These are phyloP conservation scores for Forbesichthys agassizii DNA, from an alignment of 2,113 vertebrate species.

Conservation along the genomic window DNA sequence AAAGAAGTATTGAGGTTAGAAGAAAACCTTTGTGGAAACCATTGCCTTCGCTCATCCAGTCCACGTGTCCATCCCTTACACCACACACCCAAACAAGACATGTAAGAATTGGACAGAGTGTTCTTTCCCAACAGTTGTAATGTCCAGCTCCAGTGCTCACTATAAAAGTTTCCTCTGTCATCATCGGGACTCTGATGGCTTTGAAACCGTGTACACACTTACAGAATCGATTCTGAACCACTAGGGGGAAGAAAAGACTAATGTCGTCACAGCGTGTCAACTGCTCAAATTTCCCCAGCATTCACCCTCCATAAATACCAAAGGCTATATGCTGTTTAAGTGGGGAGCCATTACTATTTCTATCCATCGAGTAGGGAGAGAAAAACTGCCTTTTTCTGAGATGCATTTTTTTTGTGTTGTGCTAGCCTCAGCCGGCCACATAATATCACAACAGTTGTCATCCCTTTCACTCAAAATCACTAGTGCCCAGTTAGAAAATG, in stretches of 20 bases:
- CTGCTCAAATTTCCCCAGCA: background rate
- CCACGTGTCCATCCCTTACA: no score
- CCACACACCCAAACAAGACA: conserved; percentile 33
- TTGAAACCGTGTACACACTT: background rate
- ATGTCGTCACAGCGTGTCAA: background rate
- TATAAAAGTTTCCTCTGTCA: conserved; percentile 40
- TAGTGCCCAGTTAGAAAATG: no score
- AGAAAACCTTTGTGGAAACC: conserved; percentile 2
- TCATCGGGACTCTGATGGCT: conserved; percentile 7
- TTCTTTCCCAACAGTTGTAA: conserved; percentile 34
- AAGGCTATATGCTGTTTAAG: no score
- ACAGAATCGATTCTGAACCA: background rate
- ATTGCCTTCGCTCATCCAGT: background rate
- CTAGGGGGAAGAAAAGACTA: background rate
- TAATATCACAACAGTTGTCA: no score
- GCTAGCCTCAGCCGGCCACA: background rate
- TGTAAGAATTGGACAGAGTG: conserved; percentile 30
- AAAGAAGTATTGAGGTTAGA: conserved; percentile 20
- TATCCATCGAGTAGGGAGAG: no score
- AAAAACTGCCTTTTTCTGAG: no score
- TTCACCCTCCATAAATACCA: background rate
- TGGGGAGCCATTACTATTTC: no score
- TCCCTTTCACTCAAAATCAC: no score
- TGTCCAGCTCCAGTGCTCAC: conserved; percentile 35
- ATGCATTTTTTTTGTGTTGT: background rate